Percentiles rank a stretch among this genome's conserved stretches.
These are phyloP conservation scores for Drosophila greeni DNA, from an alignment of 2,888 invertebrate genomes.

Conservation along the genomic window DNA sequence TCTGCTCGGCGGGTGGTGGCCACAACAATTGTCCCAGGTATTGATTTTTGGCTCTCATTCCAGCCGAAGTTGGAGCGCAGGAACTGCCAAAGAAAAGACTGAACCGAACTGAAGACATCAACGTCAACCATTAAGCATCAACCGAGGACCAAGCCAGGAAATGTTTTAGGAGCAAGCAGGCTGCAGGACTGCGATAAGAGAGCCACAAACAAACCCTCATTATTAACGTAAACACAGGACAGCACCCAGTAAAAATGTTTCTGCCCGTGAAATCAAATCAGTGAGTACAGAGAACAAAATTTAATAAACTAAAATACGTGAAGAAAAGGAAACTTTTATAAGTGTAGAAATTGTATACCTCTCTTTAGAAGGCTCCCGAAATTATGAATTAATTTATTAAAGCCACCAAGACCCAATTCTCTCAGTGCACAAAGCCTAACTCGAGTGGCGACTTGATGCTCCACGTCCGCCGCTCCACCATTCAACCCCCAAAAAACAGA, in stretches of 20 bases:
- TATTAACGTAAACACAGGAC: slow-evolving; percentile 9
- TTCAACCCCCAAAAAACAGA: slow-evolving; percentile 46
- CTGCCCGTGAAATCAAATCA: slow-evolving; percentile 78
- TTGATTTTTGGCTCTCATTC: slow-evolving; percentile 57
- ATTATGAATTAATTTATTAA: too few relatives aligned
- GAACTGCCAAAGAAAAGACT: slow-evolving; percentile 65
- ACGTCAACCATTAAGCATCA: slow-evolving; percentile 15
- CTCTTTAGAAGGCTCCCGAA: too few relatives aligned
- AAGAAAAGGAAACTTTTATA: neutral
- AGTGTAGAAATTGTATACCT: neutral
- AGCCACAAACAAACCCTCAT: slow-evolving; percentile 14
- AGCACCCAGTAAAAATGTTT: slow-evolving; percentile 70
- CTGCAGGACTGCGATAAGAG: slow-evolving; percentile 45
- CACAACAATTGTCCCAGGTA: slow-evolving; percentile 57
- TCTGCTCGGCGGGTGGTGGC: slow-evolving; percentile 34
- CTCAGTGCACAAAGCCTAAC: neutral
- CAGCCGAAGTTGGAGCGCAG: slow-evolving; percentile 40
- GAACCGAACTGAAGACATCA: slow-evolving; percentile 35
- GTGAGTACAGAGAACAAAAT: slow-evolving; percentile 70
- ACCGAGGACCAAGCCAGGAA: slow-evolving; percentile 36
- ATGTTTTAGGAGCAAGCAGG: slow-evolving; percentile 34
- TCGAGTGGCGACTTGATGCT: slow-evolving; percentile 25
- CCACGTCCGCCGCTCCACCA: slow-evolving; percentile 19
- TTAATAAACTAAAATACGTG: too few relatives aligned
- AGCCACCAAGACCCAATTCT: neutral